These are phyloP conservation scores for Astropecten irregularis DNA, from an alignment of 53 echinoderm and acorn worm species.

Conservation along the genomic window DNA sequence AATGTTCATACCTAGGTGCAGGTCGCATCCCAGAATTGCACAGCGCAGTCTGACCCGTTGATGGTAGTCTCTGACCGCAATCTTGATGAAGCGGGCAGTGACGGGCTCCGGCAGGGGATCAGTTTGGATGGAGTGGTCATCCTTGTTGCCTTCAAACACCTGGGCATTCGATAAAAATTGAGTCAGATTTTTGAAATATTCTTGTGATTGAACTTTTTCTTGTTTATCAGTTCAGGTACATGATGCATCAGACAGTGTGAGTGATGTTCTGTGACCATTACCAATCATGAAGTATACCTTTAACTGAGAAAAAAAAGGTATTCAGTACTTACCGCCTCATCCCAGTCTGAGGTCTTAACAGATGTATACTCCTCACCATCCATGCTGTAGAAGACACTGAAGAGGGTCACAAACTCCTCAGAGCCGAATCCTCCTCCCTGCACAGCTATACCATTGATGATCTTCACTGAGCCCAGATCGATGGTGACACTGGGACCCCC, in stretches of 20 bases:
- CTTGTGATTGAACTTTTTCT: too few species aligned
- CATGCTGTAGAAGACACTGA: constrained; percentile 63
- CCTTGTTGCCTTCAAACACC: constrained; percentile 51
- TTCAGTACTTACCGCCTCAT: constrained; percentile 2
- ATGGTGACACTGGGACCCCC: constrained; percentile 63
- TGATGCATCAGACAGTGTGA: too few species aligned
- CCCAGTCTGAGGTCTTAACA: constrained; percentile 6
- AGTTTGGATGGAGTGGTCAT: constrained; percentile 25
- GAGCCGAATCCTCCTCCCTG: constrained; percentile 72
- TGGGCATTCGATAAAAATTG: neutral
- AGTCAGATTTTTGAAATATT: neutral
- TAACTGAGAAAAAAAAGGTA: neutral
- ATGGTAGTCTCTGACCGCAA: constrained; percentile 22
- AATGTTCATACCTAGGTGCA: constrained; percentile 29
- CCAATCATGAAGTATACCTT: neutral
- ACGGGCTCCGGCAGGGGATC: constrained; percentile 34
- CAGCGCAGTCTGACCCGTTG: constrained; percentile 11
- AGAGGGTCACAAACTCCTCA: constrained; percentile 65
- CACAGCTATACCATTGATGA: constrained; percentile 70
- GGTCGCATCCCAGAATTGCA: constrained; percentile 48
- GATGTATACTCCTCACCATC: constrained; percentile 54
- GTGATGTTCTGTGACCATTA: too few species aligned
- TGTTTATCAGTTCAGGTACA: too few species aligned
- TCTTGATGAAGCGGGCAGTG: constrained; percentile 36
- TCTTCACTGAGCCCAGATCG: constrained; percentile 60